Conservation (phyloP, 2,888 invertebrate genomes). For the Campoplex nolae region DNA sequence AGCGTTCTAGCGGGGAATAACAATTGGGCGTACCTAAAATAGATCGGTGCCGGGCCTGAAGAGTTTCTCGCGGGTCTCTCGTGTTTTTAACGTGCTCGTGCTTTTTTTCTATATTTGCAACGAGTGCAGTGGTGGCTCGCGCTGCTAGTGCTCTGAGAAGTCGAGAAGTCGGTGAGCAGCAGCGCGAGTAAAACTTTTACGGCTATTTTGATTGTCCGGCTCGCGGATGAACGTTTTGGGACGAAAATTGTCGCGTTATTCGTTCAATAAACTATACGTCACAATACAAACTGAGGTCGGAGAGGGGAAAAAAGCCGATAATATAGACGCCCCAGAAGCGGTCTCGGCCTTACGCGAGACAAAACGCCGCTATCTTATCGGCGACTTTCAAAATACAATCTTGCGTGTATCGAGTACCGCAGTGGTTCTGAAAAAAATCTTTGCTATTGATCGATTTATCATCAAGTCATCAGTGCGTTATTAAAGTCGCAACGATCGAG, state of each 20-base stretch:
- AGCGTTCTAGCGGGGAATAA: not conserved
- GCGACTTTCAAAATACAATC: not conserved
- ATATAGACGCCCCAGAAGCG: constrained; percentile 11
- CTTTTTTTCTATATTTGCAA: not conserved
- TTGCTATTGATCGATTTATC: constrained; percentile 1
- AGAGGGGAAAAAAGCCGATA: not conserved
- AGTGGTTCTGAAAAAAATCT: not conserved
- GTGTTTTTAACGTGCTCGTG: not conserved
- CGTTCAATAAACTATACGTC: constrained; percentile 8
- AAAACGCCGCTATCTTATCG: constrained; percentile 33
- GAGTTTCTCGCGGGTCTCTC: not conserved
- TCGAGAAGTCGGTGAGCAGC: not conserved
- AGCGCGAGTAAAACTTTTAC: not conserved
- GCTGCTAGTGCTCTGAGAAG: not conserved
- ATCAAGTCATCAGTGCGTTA: not conserved
- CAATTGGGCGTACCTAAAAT: constrained; percentile 22
- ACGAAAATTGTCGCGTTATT: not conserved
- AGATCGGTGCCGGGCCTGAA: constrained; percentile 9
- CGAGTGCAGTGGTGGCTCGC: not conserved
- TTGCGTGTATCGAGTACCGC: not conserved
- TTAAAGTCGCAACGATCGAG: not conserved
- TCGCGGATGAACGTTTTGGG: not conserved
- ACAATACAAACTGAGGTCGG: constrained; percentile 18
- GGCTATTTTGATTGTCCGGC: not conserved
- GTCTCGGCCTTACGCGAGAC: not conserved